Percentiles rank a stretch among this genome's conserved stretches.
These are phyloP conservation scores for Pseudorasbora parva DNA, from an alignment of 2,113 vertebrate genomes.

Conservation along the genomic window DNA sequence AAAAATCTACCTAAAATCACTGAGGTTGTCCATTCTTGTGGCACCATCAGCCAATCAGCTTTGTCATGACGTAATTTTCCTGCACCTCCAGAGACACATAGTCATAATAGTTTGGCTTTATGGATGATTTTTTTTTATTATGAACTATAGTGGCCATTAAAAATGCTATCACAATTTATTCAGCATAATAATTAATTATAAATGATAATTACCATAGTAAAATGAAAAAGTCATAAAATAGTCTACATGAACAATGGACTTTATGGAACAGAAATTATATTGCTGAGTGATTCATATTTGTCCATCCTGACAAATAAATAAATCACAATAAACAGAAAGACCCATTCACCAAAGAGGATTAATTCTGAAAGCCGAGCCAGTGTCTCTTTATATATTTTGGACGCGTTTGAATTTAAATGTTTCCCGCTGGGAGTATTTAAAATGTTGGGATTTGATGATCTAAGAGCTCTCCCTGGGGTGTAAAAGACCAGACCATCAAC, in stretches of 20 bases:
- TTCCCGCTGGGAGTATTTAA: constrained; percentile 24
- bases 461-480: constrained; percentile 27
- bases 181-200: neutral
- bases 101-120: neutral
- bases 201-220: neutral
- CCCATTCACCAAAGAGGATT: neutral
- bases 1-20: neutral
- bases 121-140: neutral
- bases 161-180: neutral
- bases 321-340: constrained; percentile 9
- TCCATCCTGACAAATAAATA: neutral
- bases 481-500: constrained; percentile 35
- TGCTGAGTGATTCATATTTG: neutral
- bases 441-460: constrained; percentile 38
- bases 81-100: neutral
- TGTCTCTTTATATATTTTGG: constrained; percentile 5
- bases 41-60: neutral
- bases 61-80: neutral
- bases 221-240: neutral
- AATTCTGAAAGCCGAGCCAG: neutral
- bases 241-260: neutral
- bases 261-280: neutral
- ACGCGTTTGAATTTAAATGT: neutral
- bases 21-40: neutral
- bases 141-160: neutral